Evolutionary conservation across 2,888 invertebrate genomes (phyloP).

Genomic region (Zeuzera pyrina): DNA sequence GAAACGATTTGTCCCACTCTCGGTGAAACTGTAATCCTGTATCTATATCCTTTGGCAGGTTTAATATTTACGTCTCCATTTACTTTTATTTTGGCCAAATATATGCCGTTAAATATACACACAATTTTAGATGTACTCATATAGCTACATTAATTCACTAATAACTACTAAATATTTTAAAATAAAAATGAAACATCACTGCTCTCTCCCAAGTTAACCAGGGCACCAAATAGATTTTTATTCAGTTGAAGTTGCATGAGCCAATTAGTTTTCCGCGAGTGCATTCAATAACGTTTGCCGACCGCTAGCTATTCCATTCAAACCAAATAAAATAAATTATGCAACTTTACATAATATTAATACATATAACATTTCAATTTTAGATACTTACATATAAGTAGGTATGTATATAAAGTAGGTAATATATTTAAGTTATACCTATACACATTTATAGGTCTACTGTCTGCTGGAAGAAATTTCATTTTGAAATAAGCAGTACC

Average conservation of each 20-base stretch:
- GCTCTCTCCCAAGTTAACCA: constrained; percentile 24
- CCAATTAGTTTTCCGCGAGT: constrained; percentile 58
- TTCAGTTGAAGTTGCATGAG: constrained; percentile 42
- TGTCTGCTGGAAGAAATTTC: no score
- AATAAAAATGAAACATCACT: constrained; percentile 14
- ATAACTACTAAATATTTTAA: neutral
- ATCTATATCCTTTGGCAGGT: neutral
- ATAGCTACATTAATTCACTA: neutral
- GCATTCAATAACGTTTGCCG: constrained; percentile 51
- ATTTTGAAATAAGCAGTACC: no score
- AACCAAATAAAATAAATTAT: constrained; percentile 33
- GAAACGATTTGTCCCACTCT: constrained; percentile 19
- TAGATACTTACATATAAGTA: no score
- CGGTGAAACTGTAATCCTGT: neutral
- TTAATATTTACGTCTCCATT: neutral
- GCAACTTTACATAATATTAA: no score
- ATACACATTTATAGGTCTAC: no score
- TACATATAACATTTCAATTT: no score
- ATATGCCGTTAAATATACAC: neutral
- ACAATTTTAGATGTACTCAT: neutral
- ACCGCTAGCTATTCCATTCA: constrained; percentile 6
- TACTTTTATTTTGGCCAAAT: neutral
- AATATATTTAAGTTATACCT: no score
- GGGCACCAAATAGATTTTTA: constrained; percentile 50
- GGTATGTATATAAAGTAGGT: no score